Evolutionary conservation across 2,888 invertebrate genomes (phyloP).

Genomic region (Diarsia rubi): DNA sequence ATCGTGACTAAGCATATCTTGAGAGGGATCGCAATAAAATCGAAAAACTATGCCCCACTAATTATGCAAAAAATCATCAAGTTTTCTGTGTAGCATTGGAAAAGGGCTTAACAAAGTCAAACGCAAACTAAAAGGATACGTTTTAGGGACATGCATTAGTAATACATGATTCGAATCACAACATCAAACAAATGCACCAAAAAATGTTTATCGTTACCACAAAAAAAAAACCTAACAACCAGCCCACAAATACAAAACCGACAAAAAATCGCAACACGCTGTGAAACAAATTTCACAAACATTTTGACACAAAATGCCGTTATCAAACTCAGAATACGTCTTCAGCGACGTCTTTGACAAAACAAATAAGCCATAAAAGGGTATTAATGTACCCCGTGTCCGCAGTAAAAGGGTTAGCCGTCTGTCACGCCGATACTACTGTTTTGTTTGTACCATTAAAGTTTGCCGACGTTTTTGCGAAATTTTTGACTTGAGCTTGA

Average conservation of each 20-base stretch:
- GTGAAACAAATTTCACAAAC: constrained; percentile 79
- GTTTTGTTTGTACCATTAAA: constrained; percentile 56
- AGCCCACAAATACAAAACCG: not conserved
- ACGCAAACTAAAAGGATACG: not conserved
- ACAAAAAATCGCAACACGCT: constrained; percentile 71
- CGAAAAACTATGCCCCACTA: not conserved
- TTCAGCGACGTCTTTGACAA: constrained; percentile 76
- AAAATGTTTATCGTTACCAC: constrained; percentile 12
- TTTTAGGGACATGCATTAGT: not conserved
- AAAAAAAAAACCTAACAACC: not conserved
- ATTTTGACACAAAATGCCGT: constrained; percentile 77
- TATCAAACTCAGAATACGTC: constrained; percentile 63
- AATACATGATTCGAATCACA: not conserved
- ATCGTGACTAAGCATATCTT: constrained; percentile 9
- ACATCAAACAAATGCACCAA: not conserved
- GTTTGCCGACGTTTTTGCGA: constrained; percentile 52
- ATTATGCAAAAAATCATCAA: not conserved
- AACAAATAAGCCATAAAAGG: constrained; percentile 74
- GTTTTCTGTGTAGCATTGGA: not conserved
- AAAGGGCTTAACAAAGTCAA: not conserved
- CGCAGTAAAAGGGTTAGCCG: constrained; percentile 73
- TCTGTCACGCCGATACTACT: constrained; percentile 72
- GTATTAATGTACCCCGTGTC: constrained; percentile 68
- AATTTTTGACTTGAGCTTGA: constrained; percentile 28
- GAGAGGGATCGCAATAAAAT: not conserved